phyloP scores from a whole-genome alignment of 2,113 vertebrate species.

The Holacanthus passer region DNA sequence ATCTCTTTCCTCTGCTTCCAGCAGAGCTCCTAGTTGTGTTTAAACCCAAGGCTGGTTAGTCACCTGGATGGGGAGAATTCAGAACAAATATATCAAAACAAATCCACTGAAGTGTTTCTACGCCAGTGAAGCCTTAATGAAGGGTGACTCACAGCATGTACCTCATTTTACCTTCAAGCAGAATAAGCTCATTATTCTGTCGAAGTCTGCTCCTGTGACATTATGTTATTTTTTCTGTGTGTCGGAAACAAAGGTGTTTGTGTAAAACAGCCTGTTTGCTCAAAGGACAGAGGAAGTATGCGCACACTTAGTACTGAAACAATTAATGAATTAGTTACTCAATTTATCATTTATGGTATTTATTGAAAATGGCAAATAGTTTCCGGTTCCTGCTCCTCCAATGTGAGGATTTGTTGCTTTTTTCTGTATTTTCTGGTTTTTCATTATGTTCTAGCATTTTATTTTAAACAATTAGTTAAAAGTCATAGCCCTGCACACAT shows the following conservation, averaged over 20 bases:
- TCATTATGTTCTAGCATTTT: background rate
- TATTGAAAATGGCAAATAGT: background rate
- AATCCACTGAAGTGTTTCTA: slow-evolving; percentile 14
- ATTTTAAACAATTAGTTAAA: background rate
- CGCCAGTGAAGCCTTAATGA: slow-evolving; percentile 19
- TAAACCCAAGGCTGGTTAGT: slow-evolving; percentile 30
- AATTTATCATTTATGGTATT: background rate
- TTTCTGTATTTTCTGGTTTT: too few species aligned
- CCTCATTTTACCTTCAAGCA: slow-evolving; percentile 23
- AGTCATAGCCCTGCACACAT: background rate
- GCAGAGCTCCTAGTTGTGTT: slow-evolving; percentile 2
- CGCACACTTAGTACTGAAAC: background rate
- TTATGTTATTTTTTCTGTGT: background rate
- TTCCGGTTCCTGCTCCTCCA: background rate
- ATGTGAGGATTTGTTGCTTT: background rate
- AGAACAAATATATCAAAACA: slow-evolving; percentile 30
- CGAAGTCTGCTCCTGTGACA: background rate
- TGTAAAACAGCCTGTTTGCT: background rate
- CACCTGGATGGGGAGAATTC: slow-evolving; percentile 8
- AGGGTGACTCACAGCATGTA: slow-evolving; percentile 18
- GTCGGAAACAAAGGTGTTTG: background rate
- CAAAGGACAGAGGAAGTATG: background rate
- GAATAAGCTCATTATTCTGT: background rate
- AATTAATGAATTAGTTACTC: too few species aligned
- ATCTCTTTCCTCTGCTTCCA: background rate